These are phyloP conservation scores for Eilema depressum DNA, from an alignment of 2,888 invertebrate species.

Conservation along the genomic window DNA sequence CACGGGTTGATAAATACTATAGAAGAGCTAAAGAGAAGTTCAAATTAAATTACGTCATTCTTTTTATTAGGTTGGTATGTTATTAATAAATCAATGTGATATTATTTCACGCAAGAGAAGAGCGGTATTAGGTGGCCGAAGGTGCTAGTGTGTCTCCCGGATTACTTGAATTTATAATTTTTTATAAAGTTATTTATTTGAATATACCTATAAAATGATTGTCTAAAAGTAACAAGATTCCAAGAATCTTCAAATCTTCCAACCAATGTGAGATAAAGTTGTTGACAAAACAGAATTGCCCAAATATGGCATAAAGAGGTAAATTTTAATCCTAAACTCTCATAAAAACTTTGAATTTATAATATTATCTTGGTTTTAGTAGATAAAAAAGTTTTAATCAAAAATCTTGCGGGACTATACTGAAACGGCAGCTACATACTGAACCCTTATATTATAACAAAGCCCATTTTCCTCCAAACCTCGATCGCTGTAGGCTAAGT, in stretches of 20 bases:
- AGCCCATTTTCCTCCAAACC: background rate
- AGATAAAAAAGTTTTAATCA: background rate
- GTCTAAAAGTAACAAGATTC: too few species aligned
- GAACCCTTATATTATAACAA: background rate
- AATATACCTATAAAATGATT: too few species aligned
- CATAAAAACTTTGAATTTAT: background rate
- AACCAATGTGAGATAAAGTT: background rate
- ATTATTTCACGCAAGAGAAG: too few species aligned
- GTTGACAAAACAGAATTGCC: background rate
- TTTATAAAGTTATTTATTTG: too few species aligned
- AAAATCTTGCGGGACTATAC: background rate
- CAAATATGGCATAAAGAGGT: background rate
- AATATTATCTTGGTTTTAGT: background rate
- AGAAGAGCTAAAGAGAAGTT: background rate
- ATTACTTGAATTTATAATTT: too few species aligned
- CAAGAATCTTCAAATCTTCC: background rate
- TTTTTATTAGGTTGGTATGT: too few species aligned
- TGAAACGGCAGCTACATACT: background rate
- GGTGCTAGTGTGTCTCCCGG: too few species aligned
- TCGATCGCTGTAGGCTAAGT: conserved; percentile 16
- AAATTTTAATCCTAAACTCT: background rate
- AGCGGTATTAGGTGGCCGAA: too few species aligned
- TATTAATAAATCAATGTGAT: too few species aligned
- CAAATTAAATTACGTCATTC: background rate
- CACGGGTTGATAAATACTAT: background rate